A percentile compares a stretch with the other conserved stretches of the same genome.
phyloP scores from a whole-genome alignment of 2,888 invertebrate genomes.

The Agelastica alni region DNA sequence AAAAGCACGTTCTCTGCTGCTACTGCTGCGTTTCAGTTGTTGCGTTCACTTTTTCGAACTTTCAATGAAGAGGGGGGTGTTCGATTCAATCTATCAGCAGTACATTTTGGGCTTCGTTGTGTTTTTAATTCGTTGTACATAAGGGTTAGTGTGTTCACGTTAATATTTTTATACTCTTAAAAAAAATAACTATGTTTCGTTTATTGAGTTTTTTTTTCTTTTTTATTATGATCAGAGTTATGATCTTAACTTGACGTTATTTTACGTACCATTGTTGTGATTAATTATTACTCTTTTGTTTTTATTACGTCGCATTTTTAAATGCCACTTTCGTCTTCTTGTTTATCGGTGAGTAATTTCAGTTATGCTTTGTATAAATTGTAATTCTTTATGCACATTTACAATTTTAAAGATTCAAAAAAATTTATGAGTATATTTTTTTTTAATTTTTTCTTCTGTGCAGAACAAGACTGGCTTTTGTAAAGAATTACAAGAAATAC shows the following conservation, averaged over 20 bases:
- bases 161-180: conserved; percentile 50
- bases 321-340: conserved; percentile 35
- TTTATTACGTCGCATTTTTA: conserved; percentile 39
- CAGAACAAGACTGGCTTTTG: too few species aligned
- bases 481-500: conserved; percentile 5
- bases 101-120: conserved; percentile 42
- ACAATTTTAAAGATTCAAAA: too few species aligned
- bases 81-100: conserved; percentile 12
- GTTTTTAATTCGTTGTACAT: conserved; percentile 52
- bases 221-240: conserved; percentile 45
- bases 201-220: conserved; percentile 43
- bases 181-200: conserved; percentile 48
- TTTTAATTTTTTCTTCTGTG: too few species aligned
- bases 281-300: conserved; percentile 48
- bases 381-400: conserved; percentile 22
- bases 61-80: conserved; percentile 10
- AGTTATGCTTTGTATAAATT: conserved; percentile 8
- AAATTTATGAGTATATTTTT: neutral
- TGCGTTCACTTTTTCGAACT: neutral
- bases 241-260: conserved; percentile 50
- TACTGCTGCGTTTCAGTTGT: conserved; percentile 6
- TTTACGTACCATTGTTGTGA: conserved; percentile 54
- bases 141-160: conserved; percentile 52
- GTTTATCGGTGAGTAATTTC: conserved; percentile 31
- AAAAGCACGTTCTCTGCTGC: neutral